A percentile compares a stretch with the other conserved stretches of the same genome.
These are phyloP conservation scores for Spea bombifrons DNA, from an alignment of 2,113 vertebrate species.

Conservation along the genomic window DNA sequence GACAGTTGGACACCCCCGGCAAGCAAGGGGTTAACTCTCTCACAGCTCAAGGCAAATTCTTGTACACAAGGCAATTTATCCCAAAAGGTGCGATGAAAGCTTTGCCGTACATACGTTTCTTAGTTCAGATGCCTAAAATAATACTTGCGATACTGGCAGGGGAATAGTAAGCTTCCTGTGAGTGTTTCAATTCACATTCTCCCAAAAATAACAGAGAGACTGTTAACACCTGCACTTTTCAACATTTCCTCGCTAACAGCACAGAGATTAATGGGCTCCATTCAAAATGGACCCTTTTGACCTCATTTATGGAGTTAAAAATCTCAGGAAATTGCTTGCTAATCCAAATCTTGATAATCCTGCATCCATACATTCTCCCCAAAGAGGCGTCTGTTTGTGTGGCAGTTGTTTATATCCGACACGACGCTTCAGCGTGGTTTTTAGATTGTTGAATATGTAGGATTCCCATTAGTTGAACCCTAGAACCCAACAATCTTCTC, in stretches of 20 bases:
- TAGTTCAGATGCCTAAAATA: conserved; percentile 76
- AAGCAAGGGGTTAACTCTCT: conserved; percentile 11
- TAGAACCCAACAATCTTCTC: neutral
- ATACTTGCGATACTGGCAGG: conserved; percentile 72
- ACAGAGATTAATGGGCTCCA: conserved; percentile 71
- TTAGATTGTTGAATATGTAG: neutral
- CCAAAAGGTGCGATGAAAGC: conserved; percentile 71
- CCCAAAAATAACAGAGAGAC: conserved; percentile 74
- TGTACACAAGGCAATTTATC: conserved; percentile 54
- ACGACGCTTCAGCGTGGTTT: neutral
- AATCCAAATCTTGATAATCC: conserved; percentile 66
- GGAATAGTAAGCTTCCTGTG: conserved; percentile 69
- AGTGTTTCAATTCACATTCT: conserved; percentile 69
- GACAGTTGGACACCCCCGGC: neutral
- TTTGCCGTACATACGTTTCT: conserved; percentile 60
- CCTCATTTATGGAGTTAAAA: conserved; percentile 66
- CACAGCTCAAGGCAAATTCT: conserved; percentile 54
- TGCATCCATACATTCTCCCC: conserved; percentile 44
- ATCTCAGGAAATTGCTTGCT: conserved; percentile 67
- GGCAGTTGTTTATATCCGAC: conserved; percentile 27
- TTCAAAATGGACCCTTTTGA: conserved; percentile 64
- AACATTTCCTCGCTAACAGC: conserved; percentile 64
- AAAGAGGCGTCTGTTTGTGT: conserved; percentile 1
- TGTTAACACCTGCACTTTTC: conserved; percentile 74
- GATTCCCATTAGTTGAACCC: neutral